phyloP scores from a whole-genome alignment of 1,140 invertebrate species.

The Drosophila ficusphila region DNA sequence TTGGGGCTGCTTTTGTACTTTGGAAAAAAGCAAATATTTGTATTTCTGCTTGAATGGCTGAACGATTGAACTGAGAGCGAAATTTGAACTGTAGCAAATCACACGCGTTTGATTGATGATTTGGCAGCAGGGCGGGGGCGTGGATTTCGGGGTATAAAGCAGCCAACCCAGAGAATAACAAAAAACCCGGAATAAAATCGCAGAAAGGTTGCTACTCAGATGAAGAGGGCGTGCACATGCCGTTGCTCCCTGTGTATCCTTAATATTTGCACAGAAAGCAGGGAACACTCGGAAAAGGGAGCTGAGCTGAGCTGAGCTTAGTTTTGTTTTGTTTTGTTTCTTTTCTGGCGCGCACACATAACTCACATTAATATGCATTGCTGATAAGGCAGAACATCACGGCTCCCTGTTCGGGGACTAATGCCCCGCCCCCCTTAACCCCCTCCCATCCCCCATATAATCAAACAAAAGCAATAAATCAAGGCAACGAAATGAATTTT shows the following conservation, averaged over 20 bases:
- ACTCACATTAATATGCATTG: slow-evolving; percentile 78
- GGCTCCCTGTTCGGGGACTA: neutral
- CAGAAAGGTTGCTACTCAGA: slow-evolving; percentile 41
- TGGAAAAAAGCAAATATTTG: slow-evolving; percentile 79
- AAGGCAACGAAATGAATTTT: slow-evolving; percentile 78
- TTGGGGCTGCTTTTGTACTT: slow-evolving; percentile 61
- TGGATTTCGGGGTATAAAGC: slow-evolving; percentile 19
- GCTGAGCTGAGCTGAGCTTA: slow-evolving; percentile 20
- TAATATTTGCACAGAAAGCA: slow-evolving; percentile 57
- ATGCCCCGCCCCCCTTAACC: neutral
- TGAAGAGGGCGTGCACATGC: slow-evolving; percentile 52
- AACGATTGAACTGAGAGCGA: slow-evolving; percentile 79
- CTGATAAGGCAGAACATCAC: slow-evolving; percentile 47
- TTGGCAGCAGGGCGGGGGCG: slow-evolving; percentile 51
- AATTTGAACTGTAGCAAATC: slow-evolving; percentile 81
- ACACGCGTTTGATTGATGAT: slow-evolving; percentile 81
- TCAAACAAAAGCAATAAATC: slow-evolving; percentile 82
- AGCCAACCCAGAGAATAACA: slow-evolving; percentile 1
- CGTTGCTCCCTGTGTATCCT: slow-evolving; percentile 27
- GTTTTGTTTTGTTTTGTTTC: slow-evolving; percentile 55
- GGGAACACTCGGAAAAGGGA: slow-evolving; percentile 8
- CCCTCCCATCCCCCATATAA: slow-evolving; percentile 39
- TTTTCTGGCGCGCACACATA: slow-evolving; percentile 31
- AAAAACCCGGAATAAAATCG: slow-evolving; percentile 21
- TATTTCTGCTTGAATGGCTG: slow-evolving; percentile 77